Conservation (phyloP, 2,888 invertebrate genomes). For the Acronicta alni region DNA sequence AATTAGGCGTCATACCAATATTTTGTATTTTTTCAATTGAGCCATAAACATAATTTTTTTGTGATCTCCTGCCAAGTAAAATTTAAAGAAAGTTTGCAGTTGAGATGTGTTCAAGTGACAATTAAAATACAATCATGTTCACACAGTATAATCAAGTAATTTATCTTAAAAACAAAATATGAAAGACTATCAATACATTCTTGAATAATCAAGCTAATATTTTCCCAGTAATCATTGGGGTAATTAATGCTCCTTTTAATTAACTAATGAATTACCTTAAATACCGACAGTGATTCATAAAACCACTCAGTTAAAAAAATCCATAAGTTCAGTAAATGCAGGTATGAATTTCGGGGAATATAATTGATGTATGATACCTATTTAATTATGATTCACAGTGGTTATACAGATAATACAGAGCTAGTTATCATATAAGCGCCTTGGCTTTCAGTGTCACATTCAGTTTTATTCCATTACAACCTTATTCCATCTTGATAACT, state of each 20-base stretch:
- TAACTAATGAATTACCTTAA: slow-evolving; percentile 23
- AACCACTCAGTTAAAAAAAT: slow-evolving; percentile 15
- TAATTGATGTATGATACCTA: background rate
- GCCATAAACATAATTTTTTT: too few relatives aligned
- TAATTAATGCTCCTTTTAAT: slow-evolving; percentile 7
- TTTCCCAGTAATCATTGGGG: slow-evolving; percentile 13
- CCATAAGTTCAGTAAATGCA: slow-evolving; percentile 20
- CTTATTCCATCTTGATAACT: slow-evolving; percentile 31
- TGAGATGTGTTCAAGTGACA: too few relatives aligned
- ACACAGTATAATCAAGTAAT: too few relatives aligned
- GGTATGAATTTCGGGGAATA: slow-evolving; percentile 14
- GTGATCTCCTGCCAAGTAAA: too few relatives aligned
- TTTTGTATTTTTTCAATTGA: too few relatives aligned
- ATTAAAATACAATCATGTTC: too few relatives aligned
- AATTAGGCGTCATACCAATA: too few relatives aligned
- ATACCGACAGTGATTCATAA: slow-evolving; percentile 25
- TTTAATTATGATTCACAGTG: slow-evolving; percentile 14
- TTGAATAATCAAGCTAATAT: background rate
- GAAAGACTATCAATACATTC: background rate
- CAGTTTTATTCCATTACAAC: slow-evolving; percentile 11
- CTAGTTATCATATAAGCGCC: slow-evolving; percentile 4
- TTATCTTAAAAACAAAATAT: too few relatives aligned
- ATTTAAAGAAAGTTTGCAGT: too few relatives aligned
- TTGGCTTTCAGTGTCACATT: slow-evolving; percentile 34
- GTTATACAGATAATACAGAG: slow-evolving; percentile 1